phyloP scores from a whole-genome alignment of 2,797 vertebrate genomes.

The Limnodromus scolopaceus region DNA sequence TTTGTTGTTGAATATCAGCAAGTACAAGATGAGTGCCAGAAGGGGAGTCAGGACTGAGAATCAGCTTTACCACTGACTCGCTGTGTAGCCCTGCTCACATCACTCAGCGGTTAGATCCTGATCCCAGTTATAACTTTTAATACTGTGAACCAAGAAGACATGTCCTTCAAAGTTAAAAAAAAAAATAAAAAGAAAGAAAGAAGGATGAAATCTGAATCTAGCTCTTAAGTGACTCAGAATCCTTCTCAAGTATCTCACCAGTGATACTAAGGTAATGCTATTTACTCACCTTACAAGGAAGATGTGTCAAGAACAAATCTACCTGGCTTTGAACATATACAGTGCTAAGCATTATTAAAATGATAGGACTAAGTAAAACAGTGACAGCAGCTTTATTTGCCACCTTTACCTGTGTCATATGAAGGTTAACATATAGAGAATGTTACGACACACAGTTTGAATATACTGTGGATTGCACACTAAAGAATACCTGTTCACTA shows the following conservation, averaged over 20 bases:
- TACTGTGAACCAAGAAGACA: not conserved
- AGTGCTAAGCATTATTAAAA: not conserved
- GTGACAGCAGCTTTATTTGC: not conserved
- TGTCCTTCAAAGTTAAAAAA: not conserved
- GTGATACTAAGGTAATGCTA: not conserved
- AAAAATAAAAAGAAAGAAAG: not conserved
- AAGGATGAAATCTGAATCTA: not conserved
- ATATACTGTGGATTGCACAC: not conserved
- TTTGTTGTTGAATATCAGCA: not conserved
- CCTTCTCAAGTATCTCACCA: not conserved
- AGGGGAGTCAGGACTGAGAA: not conserved
- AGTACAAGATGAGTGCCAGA: not conserved
- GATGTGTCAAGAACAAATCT: not conserved
- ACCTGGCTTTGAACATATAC: not conserved
- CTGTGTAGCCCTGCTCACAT: not conserved
- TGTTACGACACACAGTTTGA: not conserved
- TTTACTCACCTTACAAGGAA: not conserved
- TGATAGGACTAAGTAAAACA: not conserved
- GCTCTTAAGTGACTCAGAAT: not conserved
- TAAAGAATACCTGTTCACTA: not conserved
- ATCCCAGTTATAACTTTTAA: not conserved
- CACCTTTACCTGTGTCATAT: not conserved
- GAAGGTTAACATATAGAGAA: not conserved
- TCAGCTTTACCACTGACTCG: not conserved
- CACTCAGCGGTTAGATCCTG: not conserved